Evolutionary conservation across 2,888 invertebrate genomes (phyloP), one percentile per base, ranked within the genome.

Genomic region (Psylliodes chrysocephalus): DNA sequence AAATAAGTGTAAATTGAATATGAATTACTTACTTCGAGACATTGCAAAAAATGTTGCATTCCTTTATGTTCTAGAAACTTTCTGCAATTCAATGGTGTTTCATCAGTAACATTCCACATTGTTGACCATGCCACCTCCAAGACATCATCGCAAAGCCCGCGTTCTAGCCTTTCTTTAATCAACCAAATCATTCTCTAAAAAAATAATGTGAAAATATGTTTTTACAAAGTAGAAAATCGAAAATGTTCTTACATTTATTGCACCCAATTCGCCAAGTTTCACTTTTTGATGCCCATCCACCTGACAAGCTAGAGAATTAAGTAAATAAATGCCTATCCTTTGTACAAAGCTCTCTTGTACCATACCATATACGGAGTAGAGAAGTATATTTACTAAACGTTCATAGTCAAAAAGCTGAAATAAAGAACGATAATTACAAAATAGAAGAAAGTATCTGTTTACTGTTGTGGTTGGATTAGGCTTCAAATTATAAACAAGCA

Each of bases 51-150:
- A 73, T 91, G 90, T 71, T 90, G 89, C 93, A 98, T 94, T 70
- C 98, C 98, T 40, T 90, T 87, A 66, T 90, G 90, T 73, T 93
- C 90, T 62, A 98, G 86, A 84, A 98, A 98, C 75, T 93, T 87
- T 81, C 90, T 88, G 85, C 98, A 98, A 85, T 98, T 98, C 73
- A 91, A 87, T 42, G 96, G 94, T 8, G 97, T 98, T 85, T 98
- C 98, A 82, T 98, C 98, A 28, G 94, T 93, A 71, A 94, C 93
- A 83, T 98, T 98, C 98, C 98, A 98, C 93, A 98, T 93, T n/a
- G 96, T 96, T 62, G 96, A 96, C 98, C 98, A 98, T 2, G 97
- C 95, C 12, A 96, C 95, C 84, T 98, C 97, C 84, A 98, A 87
- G 14, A 97, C 95, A 81, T 98, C 98, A 81, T 98, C 98, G 79